phyloP scores from a whole-genome alignment of 2,888 invertebrate species.

The Cyaniris semiargus region DNA sequence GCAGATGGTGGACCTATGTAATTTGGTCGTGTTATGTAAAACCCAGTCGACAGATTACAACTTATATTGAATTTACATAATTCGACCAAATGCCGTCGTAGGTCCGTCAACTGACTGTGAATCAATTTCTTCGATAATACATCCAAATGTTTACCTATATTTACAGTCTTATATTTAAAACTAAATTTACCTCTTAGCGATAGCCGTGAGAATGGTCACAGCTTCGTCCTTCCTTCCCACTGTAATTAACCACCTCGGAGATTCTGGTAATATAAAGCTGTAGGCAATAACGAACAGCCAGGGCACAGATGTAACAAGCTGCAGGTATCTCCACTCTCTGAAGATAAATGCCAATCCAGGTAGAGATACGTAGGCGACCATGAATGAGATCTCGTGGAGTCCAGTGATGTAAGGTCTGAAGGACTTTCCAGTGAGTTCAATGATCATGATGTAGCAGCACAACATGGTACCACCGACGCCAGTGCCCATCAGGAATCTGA shows the following conservation, averaged over 20 bases:
- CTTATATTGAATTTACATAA: too few relatives aligned
- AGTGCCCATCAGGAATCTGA: constrained; percentile 80
- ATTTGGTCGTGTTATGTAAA: too few relatives aligned
- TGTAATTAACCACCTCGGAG: constrained; percentile 88
- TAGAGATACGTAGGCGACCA: constrained; percentile 77
- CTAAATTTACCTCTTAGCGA: constrained; percentile 73
- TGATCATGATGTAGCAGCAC: constrained; percentile 82
- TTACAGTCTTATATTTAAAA: too few relatives aligned
- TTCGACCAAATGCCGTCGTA: too few relatives aligned
- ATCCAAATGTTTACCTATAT: too few relatives aligned
- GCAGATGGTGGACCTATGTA: too few relatives aligned
- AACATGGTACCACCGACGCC: constrained; percentile 84
- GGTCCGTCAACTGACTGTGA: too few relatives aligned
- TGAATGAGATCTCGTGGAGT: constrained; percentile 77
- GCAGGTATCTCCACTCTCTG: constrained; percentile 81
- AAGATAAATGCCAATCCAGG: constrained; percentile 81
- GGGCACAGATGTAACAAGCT: constrained; percentile 76
- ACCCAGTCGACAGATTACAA: too few relatives aligned
- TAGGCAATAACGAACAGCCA: constrained; percentile 80
- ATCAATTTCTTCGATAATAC: too few relatives aligned
- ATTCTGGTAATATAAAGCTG: constrained; percentile 87
- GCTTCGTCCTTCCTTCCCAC: constrained; percentile 83
- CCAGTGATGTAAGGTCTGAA: constrained; percentile 79
- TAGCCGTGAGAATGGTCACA: constrained; percentile 81
- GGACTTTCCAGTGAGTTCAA: constrained; percentile 81